Conservation (phyloP, 1,140 invertebrate genomes). For the Drosophila bipectinata region DNA sequence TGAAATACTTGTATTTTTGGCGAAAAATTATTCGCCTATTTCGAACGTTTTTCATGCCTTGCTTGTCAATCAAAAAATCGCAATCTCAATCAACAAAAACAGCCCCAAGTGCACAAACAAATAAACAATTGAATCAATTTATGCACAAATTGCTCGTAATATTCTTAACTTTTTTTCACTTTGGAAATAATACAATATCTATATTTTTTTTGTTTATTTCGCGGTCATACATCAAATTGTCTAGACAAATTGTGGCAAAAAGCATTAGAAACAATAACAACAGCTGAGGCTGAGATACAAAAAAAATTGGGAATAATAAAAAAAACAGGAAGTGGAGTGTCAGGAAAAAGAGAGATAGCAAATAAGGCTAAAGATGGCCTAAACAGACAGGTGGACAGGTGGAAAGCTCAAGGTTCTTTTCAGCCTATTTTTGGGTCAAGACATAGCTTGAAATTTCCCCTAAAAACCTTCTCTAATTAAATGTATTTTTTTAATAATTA, state of each 20-base stretch:
- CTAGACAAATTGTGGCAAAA: constrained; percentile 52
- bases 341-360: constrained; percentile 8
- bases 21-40: constrained; percentile 1
- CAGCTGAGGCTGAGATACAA: not conserved
- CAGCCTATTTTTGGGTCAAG: too few species aligned
- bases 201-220: constrained; percentile 12
- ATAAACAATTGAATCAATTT: constrained; percentile 31
- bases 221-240: constrained; percentile 61
- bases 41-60: not conserved
- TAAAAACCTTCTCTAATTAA: too few species aligned
- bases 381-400: not conserved
- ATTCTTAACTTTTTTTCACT: not conserved
- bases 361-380: constrained; percentile 23
- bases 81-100: constrained; percentile 1
- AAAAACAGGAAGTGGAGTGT: constrained; percentile 46
- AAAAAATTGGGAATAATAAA: not conserved
- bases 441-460: too few species aligned
- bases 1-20: constrained; percentile 15
- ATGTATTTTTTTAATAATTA: too few species aligned
- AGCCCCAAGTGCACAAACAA: constrained; percentile 30
- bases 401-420: too few species aligned
- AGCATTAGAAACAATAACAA: constrained; percentile 1
- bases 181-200: not conserved
- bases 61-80: constrained; percentile 38
- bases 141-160: constrained; percentile 24